Conservation (phyloP, 2,113 vertebrate genomes). For the Chauna torquata region DNA sequence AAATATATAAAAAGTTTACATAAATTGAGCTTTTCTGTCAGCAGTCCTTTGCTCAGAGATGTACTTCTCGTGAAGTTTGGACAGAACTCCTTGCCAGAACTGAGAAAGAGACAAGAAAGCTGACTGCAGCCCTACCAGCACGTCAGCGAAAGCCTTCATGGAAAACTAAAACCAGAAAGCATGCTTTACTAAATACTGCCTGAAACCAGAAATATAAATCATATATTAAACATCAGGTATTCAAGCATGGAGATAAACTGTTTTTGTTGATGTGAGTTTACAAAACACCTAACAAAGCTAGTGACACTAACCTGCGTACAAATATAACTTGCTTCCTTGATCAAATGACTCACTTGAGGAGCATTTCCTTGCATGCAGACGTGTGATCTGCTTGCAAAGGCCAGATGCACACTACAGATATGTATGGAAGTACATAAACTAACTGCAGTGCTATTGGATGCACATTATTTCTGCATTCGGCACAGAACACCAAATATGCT, state of each 20-base stretch:
- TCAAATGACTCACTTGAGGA: background rate
- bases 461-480: background rate
- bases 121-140: background rate
- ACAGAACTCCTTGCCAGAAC: background rate
- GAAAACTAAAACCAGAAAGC: background rate
- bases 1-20: rapidly evolving
- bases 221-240: background rate
- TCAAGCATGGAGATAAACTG: background rate
- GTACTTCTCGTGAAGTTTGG: rapidly evolving
- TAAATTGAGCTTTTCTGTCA: background rate
- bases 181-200: background rate
- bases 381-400: background rate
- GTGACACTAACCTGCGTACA: background rate
- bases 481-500: background rate
- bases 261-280: background rate
- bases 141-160: rapidly evolving
- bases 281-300: background rate
- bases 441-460: background rate
- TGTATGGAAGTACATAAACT: background rate
- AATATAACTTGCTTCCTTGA: background rate
- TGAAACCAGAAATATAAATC: background rate
- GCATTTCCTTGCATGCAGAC: background rate
- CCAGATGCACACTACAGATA: background rate
- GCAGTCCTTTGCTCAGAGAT: background rate
- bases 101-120: rapidly evolving